Base-by-base conservation (phyloP, 2,797 vertebrate genomes). In the Coccyzus lansbergi region DNA sequence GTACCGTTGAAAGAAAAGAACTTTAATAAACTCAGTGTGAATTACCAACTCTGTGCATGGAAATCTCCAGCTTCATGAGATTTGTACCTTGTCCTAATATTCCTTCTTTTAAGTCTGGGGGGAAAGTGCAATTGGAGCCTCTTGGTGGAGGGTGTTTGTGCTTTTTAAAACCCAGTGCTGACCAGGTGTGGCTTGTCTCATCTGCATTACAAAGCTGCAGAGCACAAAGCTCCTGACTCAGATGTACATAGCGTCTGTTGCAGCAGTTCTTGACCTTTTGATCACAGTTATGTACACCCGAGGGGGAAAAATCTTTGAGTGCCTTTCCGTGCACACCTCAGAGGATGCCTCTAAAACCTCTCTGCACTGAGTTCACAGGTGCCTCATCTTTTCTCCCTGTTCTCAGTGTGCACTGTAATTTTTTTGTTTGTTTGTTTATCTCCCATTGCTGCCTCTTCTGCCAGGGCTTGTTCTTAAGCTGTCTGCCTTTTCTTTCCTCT, bases 31-130 rank as follows among this genome's bases (percentile, higher is more conserved):
- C 19, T 28, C 26, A 1, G 4, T 13, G 2, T 24, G 42, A 52
- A 20, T 63, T 9, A 60, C 49, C 44, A 56, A 0, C 13, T 29
- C 3, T 0, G 15, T 70, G 25, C 4, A 9, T 0, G 1, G n/a
- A 62, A 25, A 22, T 36, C 12, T 75, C 28, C 24, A 55, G 0
- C 12, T 74, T 48, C 10, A 18, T 22, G 15, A 63, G 24, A 15
- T 76, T 36, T 31, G 48, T 75, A 15, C 19, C 21, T 9, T 85
- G 25, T 26, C 21, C 18, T 55, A 19, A 26, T 13, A 28, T 3
- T 55, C 29, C 6, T 13, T 64, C 5, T 44, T 40, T 56, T 24
- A 28, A 59, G 28, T n/a, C n/a, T n/a, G n/a, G n/a, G 7, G 7
- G 20, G 2, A 6, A 48, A 49, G 13, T 31, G 13, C 9, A 26